These are phyloP conservation scores for Hippopotamyrus pictus DNA, from an alignment of 2,797 vertebrate species.

Conservation along the genomic window DNA sequence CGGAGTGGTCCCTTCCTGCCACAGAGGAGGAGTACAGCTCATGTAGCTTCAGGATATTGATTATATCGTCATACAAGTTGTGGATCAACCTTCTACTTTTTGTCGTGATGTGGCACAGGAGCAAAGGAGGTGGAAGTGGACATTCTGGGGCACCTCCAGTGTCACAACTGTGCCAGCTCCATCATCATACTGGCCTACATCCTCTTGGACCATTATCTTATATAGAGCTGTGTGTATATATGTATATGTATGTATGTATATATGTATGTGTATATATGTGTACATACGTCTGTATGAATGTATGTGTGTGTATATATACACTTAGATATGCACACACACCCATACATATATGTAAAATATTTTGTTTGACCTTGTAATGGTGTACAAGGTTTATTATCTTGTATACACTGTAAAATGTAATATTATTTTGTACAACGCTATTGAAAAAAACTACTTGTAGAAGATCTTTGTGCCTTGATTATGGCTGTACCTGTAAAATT, in stretches of 20 bases:
- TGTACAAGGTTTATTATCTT: slow-evolving; percentile 67
- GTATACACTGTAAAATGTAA: slow-evolving; percentile 78
- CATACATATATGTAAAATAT: slow-evolving; percentile 27
- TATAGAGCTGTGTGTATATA: slow-evolving; percentile 51
- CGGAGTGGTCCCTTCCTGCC: slow-evolving; percentile 41
- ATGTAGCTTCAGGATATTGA: slow-evolving; percentile 51
- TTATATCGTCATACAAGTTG: background rate
- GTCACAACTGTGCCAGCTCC: slow-evolving; percentile 44
- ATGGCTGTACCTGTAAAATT: slow-evolving; percentile 63
- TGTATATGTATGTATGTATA: slow-evolving; percentile 7
- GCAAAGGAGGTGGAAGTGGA: background rate
- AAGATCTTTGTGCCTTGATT: slow-evolving; percentile 61
- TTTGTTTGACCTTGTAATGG: slow-evolving; percentile 54
- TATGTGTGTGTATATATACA: slow-evolving; percentile 42
- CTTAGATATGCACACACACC: slow-evolving; percentile 39
- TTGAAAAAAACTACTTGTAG: slow-evolving; percentile 56
- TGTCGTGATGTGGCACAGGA: background rate
- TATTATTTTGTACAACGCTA: slow-evolving; percentile 81
- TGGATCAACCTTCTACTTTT: background rate
- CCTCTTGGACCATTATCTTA: slow-evolving; percentile 56
- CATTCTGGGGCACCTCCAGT: background rate
- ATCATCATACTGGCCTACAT: slow-evolving; percentile 51
- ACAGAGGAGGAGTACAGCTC: slow-evolving; percentile 39
- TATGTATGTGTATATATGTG: slow-evolving; percentile 49
- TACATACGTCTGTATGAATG: slow-evolving; percentile 34